Percentiles rank a stretch among this genome's conserved stretches.
phyloP scores from a whole-genome alignment of 2,113 vertebrate genomes.

The Indri indri region DNA sequence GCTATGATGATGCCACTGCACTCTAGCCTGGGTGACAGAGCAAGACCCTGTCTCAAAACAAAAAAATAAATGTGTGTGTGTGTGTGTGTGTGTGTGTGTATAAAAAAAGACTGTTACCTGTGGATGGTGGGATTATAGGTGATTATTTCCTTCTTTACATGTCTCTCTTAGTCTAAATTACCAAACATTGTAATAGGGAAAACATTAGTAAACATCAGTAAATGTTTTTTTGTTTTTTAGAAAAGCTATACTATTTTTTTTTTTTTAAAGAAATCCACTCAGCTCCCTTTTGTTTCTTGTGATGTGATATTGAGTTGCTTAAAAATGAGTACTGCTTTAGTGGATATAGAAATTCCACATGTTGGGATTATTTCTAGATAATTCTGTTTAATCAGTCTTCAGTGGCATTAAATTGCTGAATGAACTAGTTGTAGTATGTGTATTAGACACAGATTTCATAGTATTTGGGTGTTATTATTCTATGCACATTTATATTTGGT shows the following conservation, averaged over 20 bases:
- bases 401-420: not conserved
- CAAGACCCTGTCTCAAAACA: no score
- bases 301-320: not conserved
- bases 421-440: not conserved
- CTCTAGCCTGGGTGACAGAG: no score
- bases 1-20: no score
- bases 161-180: constrained; percentile 9
- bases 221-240: not conserved
- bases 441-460: not conserved
- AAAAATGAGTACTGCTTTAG: constrained; percentile 21
- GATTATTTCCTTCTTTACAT: not conserved
- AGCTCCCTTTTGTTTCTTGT: not conserved
- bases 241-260: not conserved
- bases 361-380: not conserved
- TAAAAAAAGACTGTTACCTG: not conserved
- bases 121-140: constrained; percentile 2
- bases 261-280: not conserved
- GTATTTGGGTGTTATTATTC: not conserved
- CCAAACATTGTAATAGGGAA: not conserved
- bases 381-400: not conserved
- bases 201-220: not conserved
- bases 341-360: not conserved
- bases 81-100: not conserved
- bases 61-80: not conserved
- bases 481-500: not conserved